Base-by-base conservation (phyloP, 2,888 invertebrate genomes). In the Drosophila neoperkinsi region DNA sequence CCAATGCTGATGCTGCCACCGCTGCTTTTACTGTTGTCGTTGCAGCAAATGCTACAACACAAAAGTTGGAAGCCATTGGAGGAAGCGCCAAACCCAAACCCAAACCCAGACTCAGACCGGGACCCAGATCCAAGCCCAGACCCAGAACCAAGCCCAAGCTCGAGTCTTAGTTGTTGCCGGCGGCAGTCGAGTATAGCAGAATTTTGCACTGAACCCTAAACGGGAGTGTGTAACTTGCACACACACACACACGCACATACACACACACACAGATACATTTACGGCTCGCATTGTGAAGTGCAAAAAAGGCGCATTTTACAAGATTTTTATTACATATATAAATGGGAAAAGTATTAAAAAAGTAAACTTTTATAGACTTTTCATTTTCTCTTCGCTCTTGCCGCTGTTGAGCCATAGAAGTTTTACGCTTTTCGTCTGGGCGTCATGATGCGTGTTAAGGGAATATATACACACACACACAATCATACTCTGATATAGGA, bases 301-400 rank as follows among this genome's bases (percentile, higher is more conserved):
- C 82, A 84, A 84, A 83, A 89, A 88, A 78, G 87, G 81, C 78
- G 87, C 90, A 84, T 90, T 91, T 90, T 90, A 87, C 90, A 91
- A 91, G 90, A 87, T 90, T 90, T 90, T 90, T 91, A 88, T 91
- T 89, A 82, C 87, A 77, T 81, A 79, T 84, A 84, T 86, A 86
- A 90, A 90, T 90, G 90, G 62, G 87, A 81, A 90, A 89, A 89
- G 89, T 90, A 90, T 90, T 90, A 90, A 90, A 89, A 91, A 91
- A 91, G 90, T 90, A 82, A 90, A 90, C 87, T 88, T 88, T 87
- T 86, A 84, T 84, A 83, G 83, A 85, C 86, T 85, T 78, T 74
- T 85, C 88, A 78, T 82, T 76, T 58, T 43, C 51, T 55, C 68
- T 57, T 52, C 46, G 43, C 43, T 55, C 56, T 30, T n/a, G 18